Evolutionary conservation across 2,113 vertebrate genomes (phyloP).

Genomic region (Phodopus roborovskii): DNA sequence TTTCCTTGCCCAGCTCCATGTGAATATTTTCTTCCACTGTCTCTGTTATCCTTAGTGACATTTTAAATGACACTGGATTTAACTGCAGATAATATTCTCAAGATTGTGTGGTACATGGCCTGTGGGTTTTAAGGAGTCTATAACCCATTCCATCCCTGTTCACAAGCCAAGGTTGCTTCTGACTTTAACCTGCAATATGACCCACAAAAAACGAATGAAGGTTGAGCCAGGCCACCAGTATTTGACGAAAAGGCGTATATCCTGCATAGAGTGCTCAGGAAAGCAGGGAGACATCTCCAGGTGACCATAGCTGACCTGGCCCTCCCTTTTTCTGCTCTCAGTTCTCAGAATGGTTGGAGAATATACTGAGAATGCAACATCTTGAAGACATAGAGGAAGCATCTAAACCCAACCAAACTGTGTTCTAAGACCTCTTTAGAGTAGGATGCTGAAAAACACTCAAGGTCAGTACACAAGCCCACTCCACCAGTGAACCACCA

Average conservation of each 20-base stretch:
- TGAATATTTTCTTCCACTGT: background rate
- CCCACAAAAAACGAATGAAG: background rate
- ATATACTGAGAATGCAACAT: background rate
- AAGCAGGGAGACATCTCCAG: background rate
- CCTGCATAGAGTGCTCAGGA: background rate
- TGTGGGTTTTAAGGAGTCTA: background rate
- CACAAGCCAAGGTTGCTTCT: background rate
- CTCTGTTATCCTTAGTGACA: background rate
- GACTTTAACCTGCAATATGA: background rate
- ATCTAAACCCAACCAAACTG: background rate
- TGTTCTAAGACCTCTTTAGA: background rate
- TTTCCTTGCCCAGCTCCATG: background rate
- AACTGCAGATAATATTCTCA: background rate
- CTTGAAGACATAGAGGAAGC: background rate
- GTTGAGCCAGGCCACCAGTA: background rate
- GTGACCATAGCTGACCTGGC: too few species aligned
- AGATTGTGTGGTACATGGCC: background rate
- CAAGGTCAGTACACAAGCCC: background rate
- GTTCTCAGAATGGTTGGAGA: background rate
- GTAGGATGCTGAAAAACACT: background rate
- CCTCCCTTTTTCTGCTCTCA: background rate
- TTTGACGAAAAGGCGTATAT: background rate
- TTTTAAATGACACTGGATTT: slow-evolving; percentile 16
- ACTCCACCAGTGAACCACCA: background rate
- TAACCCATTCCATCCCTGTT: background rate